Evolutionary conservation across 1,140 invertebrate genomes (phyloP), one percentile per base, ranked within the genome.

Genomic region (Atopsyche davidsoni): DNA sequence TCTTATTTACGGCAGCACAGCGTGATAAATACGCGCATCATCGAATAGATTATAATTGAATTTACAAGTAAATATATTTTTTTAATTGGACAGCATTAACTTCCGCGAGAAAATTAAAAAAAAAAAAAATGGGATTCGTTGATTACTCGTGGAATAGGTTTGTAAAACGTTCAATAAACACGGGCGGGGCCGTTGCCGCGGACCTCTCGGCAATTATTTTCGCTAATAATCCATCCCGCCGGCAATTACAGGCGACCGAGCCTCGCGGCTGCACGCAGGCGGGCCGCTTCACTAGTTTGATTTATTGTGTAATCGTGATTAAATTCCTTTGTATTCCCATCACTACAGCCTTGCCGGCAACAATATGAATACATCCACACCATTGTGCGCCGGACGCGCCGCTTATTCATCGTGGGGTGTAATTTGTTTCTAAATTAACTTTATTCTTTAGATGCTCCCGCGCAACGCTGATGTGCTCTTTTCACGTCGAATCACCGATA

Each of bases 381-480:
- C 42, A 53, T 57, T 57, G 55, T 57, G 36, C 11, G 9, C 36
- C 41, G 39, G 34, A 38, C 19, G 16, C 11, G 23, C 36, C 23
- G 45, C 51, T 53, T 49, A 53, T 53, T 57, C 53, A 57, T 57
- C 42, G 51, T 34, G 38, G 19, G 23, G 25, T 21, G 46, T 57
- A 57, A 57, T 57, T 57, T 57, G 46, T 46, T 48, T 41, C 55
- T 35, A 57, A 57, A 57, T 50, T 46, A 57, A 57, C 50, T 52
- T 49, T 46, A 57, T 57, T 57, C 55, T 55, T 55, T 43, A 14
- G n/a, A n/a, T n/a, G n/a, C n/a, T n/a, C n/a, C n/a, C n/a, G n/a
- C n/a, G n/a, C n/a, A n/a, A n/a, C n/a, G n/a, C n/a, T n/a, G n/a
- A n/a, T n/a, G n/a, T n/a, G n/a, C n/a, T n/a, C n/a, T n/a, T n/a